These are phyloP conservation scores for Micromys minutus DNA, from an alignment of 2,113 vertebrate genomes.

Conservation along the genomic window DNA sequence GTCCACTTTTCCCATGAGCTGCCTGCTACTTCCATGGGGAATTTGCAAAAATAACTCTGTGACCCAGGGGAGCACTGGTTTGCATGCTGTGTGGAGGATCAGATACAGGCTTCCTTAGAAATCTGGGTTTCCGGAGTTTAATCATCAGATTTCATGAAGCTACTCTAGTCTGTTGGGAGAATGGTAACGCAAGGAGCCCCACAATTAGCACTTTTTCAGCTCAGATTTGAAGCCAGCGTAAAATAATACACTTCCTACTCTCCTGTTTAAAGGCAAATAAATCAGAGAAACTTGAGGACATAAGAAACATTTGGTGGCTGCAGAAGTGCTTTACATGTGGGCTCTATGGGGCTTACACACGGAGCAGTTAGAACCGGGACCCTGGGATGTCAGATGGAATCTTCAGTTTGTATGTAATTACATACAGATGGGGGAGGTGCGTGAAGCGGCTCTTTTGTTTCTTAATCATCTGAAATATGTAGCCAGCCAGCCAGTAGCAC, in stretches of 20 bases:
- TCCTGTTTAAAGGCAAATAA: conserved; percentile 41
- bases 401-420: conserved; percentile 54
- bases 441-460: conserved; percentile 53
- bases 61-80: neutral
- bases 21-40: conserved; percentile 33
- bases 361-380: conserved; percentile 34
- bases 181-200: conserved; percentile 51
- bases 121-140: conserved; percentile 6
- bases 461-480: conserved; percentile 69
- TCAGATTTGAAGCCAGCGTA: neutral
- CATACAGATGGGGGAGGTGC: conserved; percentile 58
- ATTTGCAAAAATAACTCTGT: conserved; percentile 26
- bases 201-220: conserved; percentile 20
- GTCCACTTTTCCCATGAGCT: neutral
- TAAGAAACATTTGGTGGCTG: conserved; percentile 17
- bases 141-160: conserved; percentile 46
- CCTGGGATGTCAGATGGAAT: conserved; percentile 22
- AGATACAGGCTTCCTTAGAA: neutral
- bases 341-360: conserved; percentile 57
- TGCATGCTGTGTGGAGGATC: conserved; percentile 45
- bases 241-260: neutral
- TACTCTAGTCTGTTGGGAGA: conserved; percentile 46
- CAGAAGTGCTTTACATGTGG: conserved; percentile 54
- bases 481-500: conserved; percentile 47
- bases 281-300: conserved; percentile 45